Conservation (phyloP, 92 coral and sea anemone genomes). For the Blastomussa wellsi region DNA sequence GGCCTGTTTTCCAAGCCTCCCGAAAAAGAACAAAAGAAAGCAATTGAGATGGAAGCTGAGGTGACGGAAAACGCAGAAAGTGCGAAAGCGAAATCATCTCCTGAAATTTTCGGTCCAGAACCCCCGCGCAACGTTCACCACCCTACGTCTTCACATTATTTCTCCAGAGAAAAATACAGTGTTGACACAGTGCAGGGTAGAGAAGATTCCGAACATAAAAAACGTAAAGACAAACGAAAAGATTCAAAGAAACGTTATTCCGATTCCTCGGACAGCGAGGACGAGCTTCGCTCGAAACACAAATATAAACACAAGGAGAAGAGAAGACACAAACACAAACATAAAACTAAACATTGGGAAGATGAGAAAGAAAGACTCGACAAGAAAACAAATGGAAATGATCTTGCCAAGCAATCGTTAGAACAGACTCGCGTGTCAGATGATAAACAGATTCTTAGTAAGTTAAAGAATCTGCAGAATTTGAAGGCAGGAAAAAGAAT, state of each 20-base stretch:
- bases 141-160: background rate
- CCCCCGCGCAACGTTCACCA: conserved; percentile 29
- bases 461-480: conserved; percentile 80
- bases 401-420: conserved; percentile 2
- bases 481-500: conserved; percentile 72
- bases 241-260: background rate
- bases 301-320: conserved; percentile 61
- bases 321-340: conserved; percentile 52
- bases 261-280: conserved; percentile 40
- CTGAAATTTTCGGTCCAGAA: conserved; percentile 60
- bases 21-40: background rate
- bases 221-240: conserved; percentile 19
- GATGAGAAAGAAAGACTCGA: conserved; percentile 26
- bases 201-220: conserved; percentile 15
- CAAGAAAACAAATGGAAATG: conserved; percentile 28
- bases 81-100: background rate
- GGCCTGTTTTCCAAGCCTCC: background rate
- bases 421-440: conserved; percentile 38
- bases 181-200: background rate
- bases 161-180: background rate
- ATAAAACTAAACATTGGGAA: conserved; percentile 32
- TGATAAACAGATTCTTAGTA: conserved; percentile 77
- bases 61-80: background rate
- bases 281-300: conserved; percentile 28
- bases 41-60: background rate